These are phyloP conservation scores for Gortyna flavago DNA, from an alignment of 2,888 invertebrate genomes.

Conservation along the genomic window DNA sequence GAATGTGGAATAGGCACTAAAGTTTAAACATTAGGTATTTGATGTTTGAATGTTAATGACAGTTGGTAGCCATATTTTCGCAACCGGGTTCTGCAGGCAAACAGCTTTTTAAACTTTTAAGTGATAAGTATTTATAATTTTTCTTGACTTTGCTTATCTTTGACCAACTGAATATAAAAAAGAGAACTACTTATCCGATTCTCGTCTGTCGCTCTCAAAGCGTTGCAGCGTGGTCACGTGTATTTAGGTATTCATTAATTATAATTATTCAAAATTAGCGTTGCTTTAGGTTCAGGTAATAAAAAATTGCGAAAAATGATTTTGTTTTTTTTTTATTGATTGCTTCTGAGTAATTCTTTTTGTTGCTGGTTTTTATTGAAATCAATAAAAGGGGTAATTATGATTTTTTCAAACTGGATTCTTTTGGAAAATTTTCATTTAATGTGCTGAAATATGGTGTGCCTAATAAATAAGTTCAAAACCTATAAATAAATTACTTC, in stretches of 20 bases:
- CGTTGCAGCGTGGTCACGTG: background rate
- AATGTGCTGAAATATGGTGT: too few species aligned
- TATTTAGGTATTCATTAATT: too few species aligned
- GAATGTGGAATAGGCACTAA: conserved; percentile 40
- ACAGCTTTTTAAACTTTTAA: background rate
- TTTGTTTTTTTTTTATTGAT: too few species aligned
- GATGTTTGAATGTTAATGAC: conserved; percentile 32
- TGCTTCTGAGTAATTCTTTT: too few species aligned
- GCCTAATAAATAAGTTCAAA: background rate
- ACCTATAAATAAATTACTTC: background rate
- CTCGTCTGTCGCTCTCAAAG: background rate
- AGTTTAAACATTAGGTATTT: conserved; percentile 38
- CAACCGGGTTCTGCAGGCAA: background rate
- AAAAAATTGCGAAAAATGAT: too few species aligned
- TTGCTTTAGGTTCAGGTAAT: too few species aligned
- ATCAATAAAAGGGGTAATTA: too few species aligned
- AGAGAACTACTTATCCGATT: background rate
- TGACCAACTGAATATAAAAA: background rate
- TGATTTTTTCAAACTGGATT: too few species aligned
- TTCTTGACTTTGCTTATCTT: background rate
- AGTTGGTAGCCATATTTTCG: conserved; percentile 25
- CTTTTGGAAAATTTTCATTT: too few species aligned
- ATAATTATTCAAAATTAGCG: too few species aligned
- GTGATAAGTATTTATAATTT: too few species aligned
- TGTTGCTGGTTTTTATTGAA: too few species aligned